These are phyloP conservation scores for Kryptolebias marmoratus DNA, from an alignment of 2,113 vertebrate species.

Conservation along the genomic window DNA sequence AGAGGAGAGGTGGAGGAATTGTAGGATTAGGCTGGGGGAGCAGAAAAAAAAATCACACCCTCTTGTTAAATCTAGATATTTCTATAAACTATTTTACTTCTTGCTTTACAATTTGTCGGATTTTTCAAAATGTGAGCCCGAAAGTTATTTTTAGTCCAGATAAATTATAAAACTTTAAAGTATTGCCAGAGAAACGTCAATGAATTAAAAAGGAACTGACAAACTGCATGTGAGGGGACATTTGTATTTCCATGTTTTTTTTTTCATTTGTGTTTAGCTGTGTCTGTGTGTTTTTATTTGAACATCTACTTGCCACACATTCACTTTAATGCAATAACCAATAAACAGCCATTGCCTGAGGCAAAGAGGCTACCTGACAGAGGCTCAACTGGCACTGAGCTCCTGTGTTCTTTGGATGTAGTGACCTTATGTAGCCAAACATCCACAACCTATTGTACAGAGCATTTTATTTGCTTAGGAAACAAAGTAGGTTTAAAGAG, in stretches of 20 bases:
- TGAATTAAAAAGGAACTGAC: slow-evolving; percentile 3
- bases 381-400: slow-evolving; percentile 51
- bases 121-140: slow-evolving; percentile 43
- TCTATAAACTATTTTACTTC: slow-evolving; percentile 60
- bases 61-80: slow-evolving; percentile 69
- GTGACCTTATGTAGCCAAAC: slow-evolving; percentile 72
- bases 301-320: slow-evolving; percentile 34
- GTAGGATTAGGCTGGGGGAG: slow-evolving; percentile 76
- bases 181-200: neutral
- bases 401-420: slow-evolving; percentile 59
- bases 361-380: slow-evolving; percentile 66
- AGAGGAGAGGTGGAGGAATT: slow-evolving; percentile 81
- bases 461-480: slow-evolving; percentile 39
- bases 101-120: slow-evolving; percentile 35
- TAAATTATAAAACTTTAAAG: neutral
- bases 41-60: slow-evolving; percentile 60
- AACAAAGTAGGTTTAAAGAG: slow-evolving; percentile 8
- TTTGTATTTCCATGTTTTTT: neutral
- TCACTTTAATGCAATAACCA: slow-evolving; percentile 60
- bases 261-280: slow-evolving; percentile 23
- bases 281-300: slow-evolving; percentile 45
- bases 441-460: slow-evolving; percentile 52
- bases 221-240: neutral
- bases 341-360: slow-evolving; percentile 67
- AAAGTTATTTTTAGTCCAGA: slow-evolving; percentile 10